Base-by-base conservation (phyloP, 2,888 invertebrate species). In the Lasioglossum calceatum region DNA sequence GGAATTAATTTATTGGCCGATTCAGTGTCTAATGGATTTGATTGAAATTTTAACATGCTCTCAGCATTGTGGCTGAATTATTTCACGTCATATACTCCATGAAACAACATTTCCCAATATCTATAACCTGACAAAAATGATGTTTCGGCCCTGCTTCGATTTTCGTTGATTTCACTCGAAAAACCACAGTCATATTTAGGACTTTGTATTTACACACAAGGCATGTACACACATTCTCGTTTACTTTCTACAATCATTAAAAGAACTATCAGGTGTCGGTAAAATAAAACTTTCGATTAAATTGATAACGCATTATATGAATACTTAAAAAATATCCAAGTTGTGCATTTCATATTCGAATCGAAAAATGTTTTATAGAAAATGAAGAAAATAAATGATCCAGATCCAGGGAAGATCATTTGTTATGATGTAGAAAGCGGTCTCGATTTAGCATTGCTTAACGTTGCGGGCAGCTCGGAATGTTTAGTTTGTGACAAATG, bases 401-500 rank as follows among this genome's bases (percentile, higher is more conserved):
- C 54, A 23, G n/a, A 54, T n/a, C 8, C 54, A 10, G 54, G 8
- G 8, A 54, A 54, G 54, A 54, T 54, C 0, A 54, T 54, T 54
- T n/a, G 10, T 3, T n/a, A 4, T 10, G 23, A 54, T 2, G 10
- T n/a, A 54, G 54, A n/a, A 10, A 54, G 1, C 54, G n/a, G 54
- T 54, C 23, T n/a, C 54, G 54, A 54, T 54, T 54, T n/a, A n/a
- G n/a, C 23, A n/a, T 54, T 54, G 54, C n/a, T 54, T n/a, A 54
- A 54, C 54, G 54, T 54, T 10, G 54, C 54, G 7, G 54, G 2
- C 10, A 3, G 23, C n/a, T 23, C 54, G n/a, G 54, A 50, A 36
- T 50, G 58, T 61, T 58, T 70, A 75, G 27, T 39, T 76, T 14
- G 36, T 77, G 8, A 71, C 44, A 76, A 84, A 85, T 77, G 79